These are phyloP conservation scores for Argyresthia goedartella DNA, from an alignment of 2,888 invertebrate species.

Conservation along the genomic window DNA sequence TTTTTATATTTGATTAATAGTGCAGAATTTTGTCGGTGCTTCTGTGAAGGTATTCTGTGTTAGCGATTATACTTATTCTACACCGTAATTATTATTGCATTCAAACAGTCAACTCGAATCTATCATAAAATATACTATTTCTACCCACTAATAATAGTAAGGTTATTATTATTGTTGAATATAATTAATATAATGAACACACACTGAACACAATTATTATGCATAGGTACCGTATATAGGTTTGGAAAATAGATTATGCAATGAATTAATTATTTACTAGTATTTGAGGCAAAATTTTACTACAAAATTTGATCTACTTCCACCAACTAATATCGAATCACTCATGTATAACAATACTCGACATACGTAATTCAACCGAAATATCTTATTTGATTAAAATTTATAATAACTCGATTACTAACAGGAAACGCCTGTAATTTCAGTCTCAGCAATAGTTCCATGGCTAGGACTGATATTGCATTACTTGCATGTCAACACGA, in stretches of 20 bases:
- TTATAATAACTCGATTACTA: not conserved
- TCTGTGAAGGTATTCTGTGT: no score
- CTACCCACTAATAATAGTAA: not conserved
- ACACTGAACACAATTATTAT: constrained; percentile 8
- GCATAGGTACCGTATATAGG: not conserved
- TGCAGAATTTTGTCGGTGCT: no score
- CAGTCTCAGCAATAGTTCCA: no score
- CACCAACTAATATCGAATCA: constrained; percentile 22
- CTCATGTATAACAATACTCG: constrained; percentile 29
- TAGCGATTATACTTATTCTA: not conserved
- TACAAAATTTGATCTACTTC: constrained; percentile 58
- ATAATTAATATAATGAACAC: constrained; percentile 12
- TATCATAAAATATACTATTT: constrained; percentile 3
- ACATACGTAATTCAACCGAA: not conserved
- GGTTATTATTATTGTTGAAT: not conserved
- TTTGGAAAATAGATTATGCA: constrained; percentile 6
- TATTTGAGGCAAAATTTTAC: constrained; percentile 40
- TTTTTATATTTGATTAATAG: no score
- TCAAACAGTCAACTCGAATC: constrained; percentile 5
- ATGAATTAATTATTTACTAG: constrained; percentile 20
- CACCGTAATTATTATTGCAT: constrained; percentile 1
- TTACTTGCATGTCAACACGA: no score
- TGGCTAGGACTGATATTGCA: no score
- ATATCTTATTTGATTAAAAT: not conserved
- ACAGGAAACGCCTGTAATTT: no score